phyloP scores from a whole-genome alignment of 2,797 vertebrate genomes.

The Nyctalus aviator region DNA sequence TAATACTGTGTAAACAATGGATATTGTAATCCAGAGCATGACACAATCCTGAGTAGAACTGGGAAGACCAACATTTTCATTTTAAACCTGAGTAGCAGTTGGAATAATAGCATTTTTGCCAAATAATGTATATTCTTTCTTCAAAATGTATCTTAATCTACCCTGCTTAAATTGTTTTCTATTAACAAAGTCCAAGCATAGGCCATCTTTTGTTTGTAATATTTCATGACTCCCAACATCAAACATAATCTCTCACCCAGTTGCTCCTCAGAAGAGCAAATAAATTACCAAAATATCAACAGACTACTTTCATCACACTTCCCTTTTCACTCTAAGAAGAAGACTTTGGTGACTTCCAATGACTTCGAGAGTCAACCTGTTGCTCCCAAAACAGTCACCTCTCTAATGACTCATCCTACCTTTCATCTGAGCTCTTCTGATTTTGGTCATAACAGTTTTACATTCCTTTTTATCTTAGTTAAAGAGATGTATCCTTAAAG shows the following conservation, averaged over 20 bases:
- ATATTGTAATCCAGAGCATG: neutral
- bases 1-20: neutral
- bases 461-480: conserved; percentile 2
- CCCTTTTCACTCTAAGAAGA: neutral
- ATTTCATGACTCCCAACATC: neutral
- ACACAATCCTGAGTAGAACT: neutral
- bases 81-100: neutral
- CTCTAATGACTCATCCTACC: neutral
- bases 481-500: conserved; percentile 23
- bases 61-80: neutral
- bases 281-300: neutral
- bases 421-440: conserved; percentile 19
- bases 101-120: neutral
- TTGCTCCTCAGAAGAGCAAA: neutral
- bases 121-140: conserved; percentile 25
- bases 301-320: neutral
- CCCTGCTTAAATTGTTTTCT: neutral
- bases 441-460: neutral
- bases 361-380: conserved; percentile 22
- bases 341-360: neutral
- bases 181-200: conserved; percentile 8
- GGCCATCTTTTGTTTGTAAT: neutral
- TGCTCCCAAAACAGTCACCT: conserved; percentile 26
- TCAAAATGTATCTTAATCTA: conserved; percentile 23
- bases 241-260: neutral